Conservation (phyloP, 37 sponge, comb jelly and placozoan genomes). For the Theonella swinhoei region DNA sequence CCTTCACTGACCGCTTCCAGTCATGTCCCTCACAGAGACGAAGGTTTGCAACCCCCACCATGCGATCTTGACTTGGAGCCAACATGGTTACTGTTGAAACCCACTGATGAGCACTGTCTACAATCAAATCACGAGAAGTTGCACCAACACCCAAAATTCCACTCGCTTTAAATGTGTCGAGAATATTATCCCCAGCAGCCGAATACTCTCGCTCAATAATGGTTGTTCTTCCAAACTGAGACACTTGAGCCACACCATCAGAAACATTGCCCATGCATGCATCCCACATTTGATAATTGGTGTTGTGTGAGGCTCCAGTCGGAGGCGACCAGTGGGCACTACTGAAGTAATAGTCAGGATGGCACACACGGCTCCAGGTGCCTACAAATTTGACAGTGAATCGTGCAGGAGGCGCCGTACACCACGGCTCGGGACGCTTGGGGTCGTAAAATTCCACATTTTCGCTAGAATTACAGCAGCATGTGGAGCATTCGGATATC, state of each 20-base stretch:
- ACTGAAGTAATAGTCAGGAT: slow-evolving; percentile 32
- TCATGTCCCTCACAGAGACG: slow-evolving; percentile 27
- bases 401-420: background rate
- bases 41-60: slow-evolving; percentile 52
- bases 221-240: slow-evolving; percentile 21
- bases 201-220: slow-evolving; percentile 27
- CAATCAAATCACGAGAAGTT: background rate
- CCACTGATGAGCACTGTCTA: slow-evolving; percentile 19
- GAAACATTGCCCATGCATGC: slow-evolving; percentile 47
- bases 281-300: slow-evolving; percentile 53
- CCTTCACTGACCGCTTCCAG: slow-evolving; percentile 44
- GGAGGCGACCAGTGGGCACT: slow-evolving; percentile 59
- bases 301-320: slow-evolving; percentile 54
- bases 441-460: slow-evolving; percentile 49
- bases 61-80: slow-evolving; percentile 38
- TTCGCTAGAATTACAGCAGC: slow-evolving; percentile 25
- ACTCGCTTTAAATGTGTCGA: slow-evolving; percentile 13
- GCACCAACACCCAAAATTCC: slow-evolving; percentile 18
- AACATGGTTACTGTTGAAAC: slow-evolving; percentile 38
- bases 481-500: slow-evolving; percentile 12
- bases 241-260: slow-evolving; percentile 42
- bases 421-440: background rate
- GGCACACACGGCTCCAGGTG: slow-evolving; percentile 37
- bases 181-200: slow-evolving; percentile 11
- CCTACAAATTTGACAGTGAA: slow-evolving; percentile 41